Base-by-base conservation (phyloP, 2,888 invertebrate species). In the Cantharis lateralis region DNA sequence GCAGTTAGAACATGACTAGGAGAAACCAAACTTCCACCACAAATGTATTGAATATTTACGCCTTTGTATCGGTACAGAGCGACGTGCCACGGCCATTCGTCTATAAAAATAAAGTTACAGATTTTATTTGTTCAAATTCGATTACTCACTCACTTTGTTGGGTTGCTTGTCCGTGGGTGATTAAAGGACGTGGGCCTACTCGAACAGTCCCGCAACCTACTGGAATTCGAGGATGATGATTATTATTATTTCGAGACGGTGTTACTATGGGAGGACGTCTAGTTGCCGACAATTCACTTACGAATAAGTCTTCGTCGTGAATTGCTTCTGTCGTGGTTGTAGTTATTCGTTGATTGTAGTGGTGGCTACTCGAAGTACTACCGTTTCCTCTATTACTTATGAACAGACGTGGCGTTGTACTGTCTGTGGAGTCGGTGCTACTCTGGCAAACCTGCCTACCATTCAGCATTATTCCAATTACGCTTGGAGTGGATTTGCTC, bases 51-150 rank as follows among this genome's bases (percentile, higher is more conserved):
- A 66, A 88, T 78, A 77, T 88, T 85, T 18, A 85, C 82, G 10
- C 87, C 88, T 74, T 86, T 85, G 13, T 83, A 81, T 24, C 83
- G 90, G 84, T 92, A 93, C 0, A 93, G 84, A 0, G 93, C 93
- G 15, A 91, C 91, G 85, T 93, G 93, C 93, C 93, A 93, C 0
- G 93, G 93, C 91, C 92, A 93, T 82, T 93, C 91, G 0, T 92
- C 92, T 82, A 89, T 89, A 74, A 89, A 84, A 0, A 91, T 91
- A 0, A 89, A 89, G 7, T 88, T 88, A 0, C 91, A 91, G 62
- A 68, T 16, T 26, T 48, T 48, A 2, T n/a, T 48, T 5, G 2
- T 48, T n/a, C 7, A 9, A 20, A 13, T 28, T 63, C n/a, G 9
- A 18, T 62, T 32, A 24, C 24, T 24, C 10, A 11, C 26, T 48